A percentile compares a stretch with the other conserved stretches of the same genome.
These are phyloP conservation scores for Micrasema minimum DNA, from an alignment of 1,140 invertebrate genomes.

Conservation along the genomic window DNA sequence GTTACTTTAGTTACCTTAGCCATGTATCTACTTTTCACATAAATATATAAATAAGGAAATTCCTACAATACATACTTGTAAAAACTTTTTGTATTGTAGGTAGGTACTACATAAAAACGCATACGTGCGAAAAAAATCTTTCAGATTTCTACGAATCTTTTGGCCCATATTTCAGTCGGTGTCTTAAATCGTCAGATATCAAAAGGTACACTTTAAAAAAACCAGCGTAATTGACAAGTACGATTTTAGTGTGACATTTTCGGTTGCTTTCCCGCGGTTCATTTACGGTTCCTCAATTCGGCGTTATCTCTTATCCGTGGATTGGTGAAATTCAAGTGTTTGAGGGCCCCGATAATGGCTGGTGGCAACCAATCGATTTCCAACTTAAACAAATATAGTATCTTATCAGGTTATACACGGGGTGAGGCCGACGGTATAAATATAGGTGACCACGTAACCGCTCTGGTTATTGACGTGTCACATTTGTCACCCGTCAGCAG, in stretches of 20 bases:
- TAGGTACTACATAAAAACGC: too few relatives aligned
- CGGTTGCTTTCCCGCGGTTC: too few relatives aligned
- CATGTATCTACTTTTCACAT: too few relatives aligned
- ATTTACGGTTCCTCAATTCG: too few relatives aligned
- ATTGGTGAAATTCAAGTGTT: conserved; percentile 14
- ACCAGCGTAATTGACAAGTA: background rate
- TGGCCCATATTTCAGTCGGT: too few relatives aligned
- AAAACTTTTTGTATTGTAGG: too few relatives aligned
- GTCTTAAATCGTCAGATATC: background rate
- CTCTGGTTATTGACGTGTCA: conserved; percentile 17
- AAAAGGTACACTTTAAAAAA: background rate
- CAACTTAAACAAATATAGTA: background rate
- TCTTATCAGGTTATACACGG: conserved; percentile 2
- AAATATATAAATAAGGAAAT: too few relatives aligned
- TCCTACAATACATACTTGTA: too few relatives aligned
- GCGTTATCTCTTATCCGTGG: conserved; percentile 1
- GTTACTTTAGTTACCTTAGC: too few relatives aligned
- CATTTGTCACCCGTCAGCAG: background rate
- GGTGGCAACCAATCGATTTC: background rate
- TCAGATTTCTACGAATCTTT: background rate
- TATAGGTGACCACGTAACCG: background rate
- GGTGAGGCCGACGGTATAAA: conserved; percentile 3
- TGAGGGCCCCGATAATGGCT: background rate
- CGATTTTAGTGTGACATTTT: too few relatives aligned
- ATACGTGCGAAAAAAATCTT: conserved; percentile 5